Base-by-base conservation (phyloP, 2,113 vertebrate species). In the Mellivora capensis region DNA sequence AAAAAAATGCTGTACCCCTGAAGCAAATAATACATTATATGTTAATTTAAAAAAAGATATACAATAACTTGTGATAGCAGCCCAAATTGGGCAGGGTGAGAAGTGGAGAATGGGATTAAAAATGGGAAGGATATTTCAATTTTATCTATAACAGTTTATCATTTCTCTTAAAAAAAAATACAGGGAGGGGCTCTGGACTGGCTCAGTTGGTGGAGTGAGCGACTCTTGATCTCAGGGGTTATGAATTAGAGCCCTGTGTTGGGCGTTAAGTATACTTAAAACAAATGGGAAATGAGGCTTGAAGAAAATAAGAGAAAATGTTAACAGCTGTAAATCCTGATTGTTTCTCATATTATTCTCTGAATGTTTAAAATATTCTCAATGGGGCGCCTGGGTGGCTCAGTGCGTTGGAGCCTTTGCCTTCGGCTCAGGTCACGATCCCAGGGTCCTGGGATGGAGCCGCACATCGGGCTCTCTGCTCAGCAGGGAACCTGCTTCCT, bases 271-370 rank as follows among this genome's bases (percentile, higher is more conserved):
- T 44, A 44, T 29, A 76, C 72, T 44, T 76, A 29, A 76, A 76
- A 42, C 37, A 17, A 8, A 67, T 7, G 13, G 31, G 25, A 20
- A 49, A 82, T 39, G 20, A 93, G 25, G 21, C 31, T 80, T 76
- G 61, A 89, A 64, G n/a, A 15, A 95, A 84, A 34, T 71, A 96
- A 85, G 13, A 96, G 27, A 94, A 94, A 87, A 93, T 61, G 61
- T 79, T 80, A 94, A 89, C 11, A 34, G 86, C 44, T 29, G 4
- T 85, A 57, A 81, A 49, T 84, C 87, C 42, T 83, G 20, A 27
- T 25, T 84, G 21, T 72, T 94, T 94, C 39, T 31, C 83, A n/a
- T 31, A 94, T 80, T 86, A 90, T 87, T 83, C 80, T 71, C 67
- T 86, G 34, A 87, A 82, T 67, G 39, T 61, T 87, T 39, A 47